These are phyloP conservation scores for Balanococcus diminutus DNA, from an alignment of 2,888 invertebrate genomes.

Conservation along the genomic window DNA sequence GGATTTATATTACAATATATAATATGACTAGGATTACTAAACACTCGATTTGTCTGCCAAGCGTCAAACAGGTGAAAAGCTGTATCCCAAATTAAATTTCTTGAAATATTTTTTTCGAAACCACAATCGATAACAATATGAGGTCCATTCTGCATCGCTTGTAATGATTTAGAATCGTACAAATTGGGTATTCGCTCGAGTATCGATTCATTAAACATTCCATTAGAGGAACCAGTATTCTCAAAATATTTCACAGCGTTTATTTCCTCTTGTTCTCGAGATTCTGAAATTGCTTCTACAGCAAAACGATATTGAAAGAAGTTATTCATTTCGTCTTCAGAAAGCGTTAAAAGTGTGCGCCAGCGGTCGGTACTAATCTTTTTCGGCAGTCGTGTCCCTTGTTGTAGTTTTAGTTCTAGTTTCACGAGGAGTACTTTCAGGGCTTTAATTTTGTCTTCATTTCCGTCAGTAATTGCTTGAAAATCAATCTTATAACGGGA, in stretches of 20 bases:
- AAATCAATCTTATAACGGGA: constrained; percentile 56
- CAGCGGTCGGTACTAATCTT: constrained; percentile 68
- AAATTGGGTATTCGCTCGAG: constrained; percentile 68
- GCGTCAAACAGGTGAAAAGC: constrained; percentile 77
- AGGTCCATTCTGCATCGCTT: constrained; percentile 70
- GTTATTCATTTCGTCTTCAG: constrained; percentile 58
- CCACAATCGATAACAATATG: constrained; percentile 82
- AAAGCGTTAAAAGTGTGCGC: constrained; percentile 68
- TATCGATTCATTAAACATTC: background rate
- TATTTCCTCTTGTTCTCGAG: background rate
- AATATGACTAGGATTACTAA: constrained; percentile 79
- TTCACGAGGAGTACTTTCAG: constrained; percentile 75
- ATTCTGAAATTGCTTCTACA: constrained; percentile 57
- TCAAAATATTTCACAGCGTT: constrained; percentile 59
- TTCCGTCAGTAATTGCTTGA: constrained; percentile 64
- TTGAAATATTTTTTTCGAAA: constrained; percentile 77
- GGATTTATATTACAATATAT: constrained; percentile 74
- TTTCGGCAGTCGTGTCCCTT: constrained; percentile 71
- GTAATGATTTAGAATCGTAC: constrained; percentile 67
- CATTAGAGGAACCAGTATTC: constrained; percentile 58
- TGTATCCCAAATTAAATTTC: constrained; percentile 72
- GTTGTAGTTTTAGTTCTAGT: constrained; percentile 75
- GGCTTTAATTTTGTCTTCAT: constrained; percentile 68
- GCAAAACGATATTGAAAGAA: constrained; percentile 57
- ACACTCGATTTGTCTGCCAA: constrained; percentile 75